These are phyloP conservation scores for Falco punctatus DNA, from an alignment of 2,113 vertebrate species.

Conservation along the genomic window DNA sequence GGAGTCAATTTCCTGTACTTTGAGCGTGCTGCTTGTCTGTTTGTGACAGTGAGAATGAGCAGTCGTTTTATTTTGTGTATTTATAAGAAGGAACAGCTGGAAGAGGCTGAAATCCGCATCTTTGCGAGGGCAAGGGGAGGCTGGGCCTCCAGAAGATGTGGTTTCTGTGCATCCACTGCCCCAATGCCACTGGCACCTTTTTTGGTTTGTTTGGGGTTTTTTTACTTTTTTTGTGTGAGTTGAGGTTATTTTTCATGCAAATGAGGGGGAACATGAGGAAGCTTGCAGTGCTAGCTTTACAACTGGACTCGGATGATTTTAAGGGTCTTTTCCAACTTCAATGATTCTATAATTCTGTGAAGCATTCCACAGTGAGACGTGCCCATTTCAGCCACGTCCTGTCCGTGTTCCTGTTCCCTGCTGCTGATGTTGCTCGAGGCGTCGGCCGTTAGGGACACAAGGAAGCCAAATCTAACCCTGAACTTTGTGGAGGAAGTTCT, in stretches of 20 bases:
- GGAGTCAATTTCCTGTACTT: background rate
- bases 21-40: background rate
- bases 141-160: background rate
- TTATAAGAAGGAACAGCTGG: background rate
- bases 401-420: background rate
- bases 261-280: background rate
- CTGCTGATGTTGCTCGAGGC: background rate
- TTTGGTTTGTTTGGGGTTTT: background rate
- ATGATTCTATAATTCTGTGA: no score
- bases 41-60: background rate
- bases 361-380: background rate
- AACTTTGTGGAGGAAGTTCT: background rate
- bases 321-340: no score
- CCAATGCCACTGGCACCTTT: background rate
- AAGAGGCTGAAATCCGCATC: accelerated
- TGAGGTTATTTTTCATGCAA: background rate
- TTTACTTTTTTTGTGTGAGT: background rate
- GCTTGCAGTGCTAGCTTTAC: no score
- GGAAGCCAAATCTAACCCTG: background rate
- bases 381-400: background rate
- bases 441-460: accelerated
- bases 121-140: background rate
- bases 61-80: background rate
- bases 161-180: background rate
- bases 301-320: no score